Evolutionary conservation across 2,888 invertebrate species (phyloP).

Genomic region (Luperina testacea): DNA sequence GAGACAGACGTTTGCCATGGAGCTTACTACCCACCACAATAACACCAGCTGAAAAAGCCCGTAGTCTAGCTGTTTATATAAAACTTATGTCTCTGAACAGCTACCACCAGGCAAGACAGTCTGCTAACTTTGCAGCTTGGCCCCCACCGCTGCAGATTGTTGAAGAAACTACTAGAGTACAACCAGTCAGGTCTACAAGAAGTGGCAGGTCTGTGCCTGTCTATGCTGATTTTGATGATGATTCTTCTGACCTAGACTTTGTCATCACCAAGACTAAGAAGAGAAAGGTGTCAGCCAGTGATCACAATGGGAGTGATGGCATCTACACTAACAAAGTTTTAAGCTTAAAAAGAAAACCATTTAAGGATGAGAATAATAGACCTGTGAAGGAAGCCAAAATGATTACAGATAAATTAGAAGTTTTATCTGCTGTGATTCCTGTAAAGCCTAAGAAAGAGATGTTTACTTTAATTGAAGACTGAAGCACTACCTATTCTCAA

Average conservation of each 20-base stretch:
- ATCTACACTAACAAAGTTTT: constrained; percentile 80
- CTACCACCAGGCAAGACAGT: constrained; percentile 83
- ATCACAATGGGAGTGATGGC: constrained; percentile 74
- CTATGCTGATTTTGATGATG: constrained; percentile 86
- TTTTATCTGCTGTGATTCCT: constrained; percentile 63
- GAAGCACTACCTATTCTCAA: constrained; percentile 61
- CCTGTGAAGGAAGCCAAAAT: constrained; percentile 80
- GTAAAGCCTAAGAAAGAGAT: constrained; percentile 74
- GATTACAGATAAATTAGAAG: constrained; percentile 66
- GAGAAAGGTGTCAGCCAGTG: constrained; percentile 81
- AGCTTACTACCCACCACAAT: constrained; percentile 81
- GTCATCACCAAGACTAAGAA: constrained; percentile 83
- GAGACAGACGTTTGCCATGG: constrained; percentile 87
- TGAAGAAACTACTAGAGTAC: constrained; percentile 81
- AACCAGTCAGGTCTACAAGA: constrained; percentile 83
- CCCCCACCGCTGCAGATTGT: constrained; percentile 85
- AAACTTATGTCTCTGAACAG: constrained; percentile 86
- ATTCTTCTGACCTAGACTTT: constrained; percentile 85
- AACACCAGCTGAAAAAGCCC: constrained; percentile 83
- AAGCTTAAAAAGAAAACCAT: constrained; percentile 83
- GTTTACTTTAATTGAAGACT: constrained; percentile 79
- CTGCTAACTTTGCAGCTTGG: constrained; percentile 81
- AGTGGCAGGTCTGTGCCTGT: constrained; percentile 85
- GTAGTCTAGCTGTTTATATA: constrained; percentile 83
- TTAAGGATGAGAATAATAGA: constrained; percentile 80